These are phyloP conservation scores for Leptoclinus maculatus DNA, from an alignment of 2,797 vertebrate genomes.

Conservation along the genomic window DNA sequence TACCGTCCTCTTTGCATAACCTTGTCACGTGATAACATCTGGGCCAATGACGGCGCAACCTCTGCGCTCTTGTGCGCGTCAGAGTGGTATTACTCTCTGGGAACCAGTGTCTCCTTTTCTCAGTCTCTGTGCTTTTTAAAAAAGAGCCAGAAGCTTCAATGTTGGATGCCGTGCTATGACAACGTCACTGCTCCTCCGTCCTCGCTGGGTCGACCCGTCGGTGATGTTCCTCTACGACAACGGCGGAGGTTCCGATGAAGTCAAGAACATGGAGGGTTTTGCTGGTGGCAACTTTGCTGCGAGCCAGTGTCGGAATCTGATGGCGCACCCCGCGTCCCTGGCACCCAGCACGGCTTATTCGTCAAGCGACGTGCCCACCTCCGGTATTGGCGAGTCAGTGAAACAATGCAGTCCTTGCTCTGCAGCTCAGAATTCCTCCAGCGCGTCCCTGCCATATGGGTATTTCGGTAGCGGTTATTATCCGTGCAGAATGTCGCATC, in stretches of 20 bases:
- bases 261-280: slow-evolving; percentile 96
- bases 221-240: slow-evolving; percentile 99
- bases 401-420: slow-evolving; percentile 98
- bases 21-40: slow-evolving; percentile 85
- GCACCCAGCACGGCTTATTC: slow-evolving; percentile 89
- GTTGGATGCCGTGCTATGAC: slow-evolving; percentile 98
- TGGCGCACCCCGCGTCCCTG: slow-evolving; percentile 94
- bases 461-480: slow-evolving; percentile 97
- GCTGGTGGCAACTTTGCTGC: slow-evolving; percentile 92
- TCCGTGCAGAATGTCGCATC: slow-evolving; percentile 94
- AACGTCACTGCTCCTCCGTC: slow-evolving; percentile 99
- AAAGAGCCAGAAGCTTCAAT: slow-evolving; percentile 90
- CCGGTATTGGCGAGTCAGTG: slow-evolving; percentile 90
- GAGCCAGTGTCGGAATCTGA: slow-evolving; percentile 96
- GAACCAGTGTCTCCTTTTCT: slow-evolving; percentile 92
- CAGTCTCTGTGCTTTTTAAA: slow-evolving; percentile 89
- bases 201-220: slow-evolving; percentile 97
- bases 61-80: slow-evolving; percentile 89
- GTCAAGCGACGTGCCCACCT: slow-evolving; percentile 88
- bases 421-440: slow-evolving; percentile 93
- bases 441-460: slow-evolving; percentile 94
- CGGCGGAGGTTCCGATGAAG: slow-evolving; percentile 90
- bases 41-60: slow-evolving; percentile 87
- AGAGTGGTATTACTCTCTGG: slow-evolving; percentile 88
- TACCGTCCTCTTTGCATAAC: slow-evolving; percentile 93